Evolutionary conservation across 2,888 invertebrate species (phyloP).

Genomic region (Carpatolechia fugitivella): DNA sequence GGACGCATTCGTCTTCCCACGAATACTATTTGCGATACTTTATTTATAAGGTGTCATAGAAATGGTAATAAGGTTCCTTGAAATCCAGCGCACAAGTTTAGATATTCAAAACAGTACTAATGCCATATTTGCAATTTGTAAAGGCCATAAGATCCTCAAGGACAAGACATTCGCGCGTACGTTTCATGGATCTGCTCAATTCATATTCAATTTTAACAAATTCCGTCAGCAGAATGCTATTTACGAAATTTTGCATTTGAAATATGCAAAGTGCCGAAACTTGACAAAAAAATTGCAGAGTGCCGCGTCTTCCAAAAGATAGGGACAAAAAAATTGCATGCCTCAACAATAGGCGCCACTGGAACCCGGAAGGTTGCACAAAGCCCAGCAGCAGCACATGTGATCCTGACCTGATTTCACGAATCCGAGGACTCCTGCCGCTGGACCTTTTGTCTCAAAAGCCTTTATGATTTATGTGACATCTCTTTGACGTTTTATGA

Average conservation of each 20-base stretch:
- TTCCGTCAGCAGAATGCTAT: not conserved
- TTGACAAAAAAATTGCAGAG: slow-evolving; percentile 29
- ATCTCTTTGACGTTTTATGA: slow-evolving; percentile 73
- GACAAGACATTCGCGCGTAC: not conserved
- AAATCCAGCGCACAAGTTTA: not conserved
- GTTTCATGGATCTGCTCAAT: not conserved
- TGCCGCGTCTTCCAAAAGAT: slow-evolving; percentile 31
- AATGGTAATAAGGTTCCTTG: slow-evolving; percentile 34
- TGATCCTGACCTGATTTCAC: slow-evolving; percentile 75
- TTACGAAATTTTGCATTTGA: not conserved
- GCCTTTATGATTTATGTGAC: slow-evolving; percentile 75
- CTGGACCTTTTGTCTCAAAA: slow-evolving; percentile 59
- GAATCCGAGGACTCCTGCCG: slow-evolving; percentile 52
- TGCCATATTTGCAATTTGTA: not conserved
- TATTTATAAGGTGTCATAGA: slow-evolving; percentile 32
- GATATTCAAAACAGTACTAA: not conserved
- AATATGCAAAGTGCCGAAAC: slow-evolving; percentile 32
- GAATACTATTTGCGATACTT: slow-evolving; percentile 50
- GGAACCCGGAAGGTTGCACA: slow-evolving; percentile 74
- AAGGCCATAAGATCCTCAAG: not conserved
- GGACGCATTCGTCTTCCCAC: slow-evolving; percentile 63
- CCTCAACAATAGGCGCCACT: slow-evolving; percentile 47
- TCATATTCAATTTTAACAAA: not conserved
- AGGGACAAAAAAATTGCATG: slow-evolving; percentile 66
- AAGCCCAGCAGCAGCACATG: slow-evolving; percentile 66